A percentile compares a stretch with the other conserved stretches of the same genome.
Conservation (phyloP, 2,888 invertebrate species). For the Patella pellucida region DNA sequence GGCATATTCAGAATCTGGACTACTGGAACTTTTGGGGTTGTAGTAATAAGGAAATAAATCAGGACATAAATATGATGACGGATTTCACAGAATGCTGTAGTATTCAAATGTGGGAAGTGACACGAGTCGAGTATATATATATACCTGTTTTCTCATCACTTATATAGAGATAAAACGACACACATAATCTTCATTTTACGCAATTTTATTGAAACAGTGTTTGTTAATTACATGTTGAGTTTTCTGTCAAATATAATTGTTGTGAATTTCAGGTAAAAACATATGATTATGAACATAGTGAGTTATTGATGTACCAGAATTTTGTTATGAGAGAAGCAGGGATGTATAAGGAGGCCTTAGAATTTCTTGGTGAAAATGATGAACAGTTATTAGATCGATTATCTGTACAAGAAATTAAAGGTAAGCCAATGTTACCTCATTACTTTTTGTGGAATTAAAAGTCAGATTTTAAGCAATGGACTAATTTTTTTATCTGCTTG, state of each 20-base stretch:
- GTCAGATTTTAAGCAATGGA: neutral
- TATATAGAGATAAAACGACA: too few species aligned
- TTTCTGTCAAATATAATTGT: neutral
- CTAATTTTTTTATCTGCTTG: neutral
- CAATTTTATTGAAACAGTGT: too few species aligned
- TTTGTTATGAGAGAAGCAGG: slow-evolving; percentile 94
- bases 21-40: too few species aligned
- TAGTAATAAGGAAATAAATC: too few species aligned
- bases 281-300: slow-evolving; percentile 95
- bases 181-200: too few species aligned
- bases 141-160: too few species aligned
- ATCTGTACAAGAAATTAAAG: slow-evolving; percentile 91
- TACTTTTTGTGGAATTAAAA: neutral
- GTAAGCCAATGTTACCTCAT: slow-evolving; percentile 73
- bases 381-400: slow-evolving; percentile 94
- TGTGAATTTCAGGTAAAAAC: slow-evolving; percentile 62
- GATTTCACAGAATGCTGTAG: too few species aligned
- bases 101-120: too few species aligned
- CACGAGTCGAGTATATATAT: too few species aligned
- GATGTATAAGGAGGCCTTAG: slow-evolving; percentile 85
- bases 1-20: too few species aligned
- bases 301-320: slow-evolving; percentile 95
- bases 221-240: too few species aligned
- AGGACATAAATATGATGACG: too few species aligned
- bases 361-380: slow-evolving; percentile 88